phyloP scores from a whole-genome alignment of 2,888 invertebrate genomes.

The Trypoxylon attenuatum region DNA sequence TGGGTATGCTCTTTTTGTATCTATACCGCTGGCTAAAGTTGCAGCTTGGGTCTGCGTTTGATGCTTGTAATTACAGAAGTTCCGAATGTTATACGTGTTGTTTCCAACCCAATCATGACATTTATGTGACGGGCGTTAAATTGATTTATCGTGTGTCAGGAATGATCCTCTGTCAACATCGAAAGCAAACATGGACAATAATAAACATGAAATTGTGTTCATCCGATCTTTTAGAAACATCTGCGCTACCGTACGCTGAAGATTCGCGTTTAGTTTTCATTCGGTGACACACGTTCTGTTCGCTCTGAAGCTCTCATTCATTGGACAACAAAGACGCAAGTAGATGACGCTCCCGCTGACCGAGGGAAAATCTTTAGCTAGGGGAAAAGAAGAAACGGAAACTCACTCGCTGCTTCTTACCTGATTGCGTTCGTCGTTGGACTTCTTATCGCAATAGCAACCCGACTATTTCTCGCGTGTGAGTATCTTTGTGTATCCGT shows the following conservation, averaged over 20 bases:
- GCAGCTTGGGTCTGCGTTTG: constrained; percentile 36
- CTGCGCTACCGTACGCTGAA: no score
- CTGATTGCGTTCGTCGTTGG: constrained; percentile 51
- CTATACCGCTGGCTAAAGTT: constrained; percentile 14
- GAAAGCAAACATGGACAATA: no score
- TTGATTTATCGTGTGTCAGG: constrained; percentile 27
- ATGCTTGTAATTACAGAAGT: constrained; percentile 47
- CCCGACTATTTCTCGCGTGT: constrained; percentile 30
- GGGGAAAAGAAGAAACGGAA: neutral
- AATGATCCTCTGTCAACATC: no score
- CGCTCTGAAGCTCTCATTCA: no score
- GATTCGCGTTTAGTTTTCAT: no score
- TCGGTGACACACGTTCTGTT: no score
- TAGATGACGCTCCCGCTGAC: constrained; percentile 7
- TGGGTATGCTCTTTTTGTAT: constrained; percentile 17
- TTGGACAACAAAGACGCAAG: constrained; percentile 7
- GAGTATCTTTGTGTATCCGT: constrained; percentile 7
- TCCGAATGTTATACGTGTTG: constrained; percentile 21
- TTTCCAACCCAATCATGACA: constrained; percentile 24
- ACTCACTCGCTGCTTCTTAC: constrained; percentile 42
- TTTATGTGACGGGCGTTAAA: constrained; percentile 21
- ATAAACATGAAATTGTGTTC: no score
- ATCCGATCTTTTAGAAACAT: no score
- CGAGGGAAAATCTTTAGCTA: constrained; percentile 14
- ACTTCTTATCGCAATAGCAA: constrained; percentile 27